Base-by-base conservation (phyloP, 2,888 invertebrate genomes). In the Hecatera dysodea region DNA sequence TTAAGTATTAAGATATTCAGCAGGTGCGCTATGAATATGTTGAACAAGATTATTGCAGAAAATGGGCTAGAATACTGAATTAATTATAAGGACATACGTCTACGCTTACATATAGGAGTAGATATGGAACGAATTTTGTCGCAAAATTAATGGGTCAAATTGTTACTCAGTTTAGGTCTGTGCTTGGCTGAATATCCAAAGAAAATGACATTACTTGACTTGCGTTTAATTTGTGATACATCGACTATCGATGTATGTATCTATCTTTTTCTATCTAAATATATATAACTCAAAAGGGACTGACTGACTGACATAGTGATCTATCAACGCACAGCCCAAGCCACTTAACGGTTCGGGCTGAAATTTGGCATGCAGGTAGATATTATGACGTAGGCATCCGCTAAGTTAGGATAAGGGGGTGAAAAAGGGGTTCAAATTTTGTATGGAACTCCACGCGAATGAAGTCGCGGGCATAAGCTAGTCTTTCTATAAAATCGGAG, bases 1-100 rank as follows among this genome's bases (percentile, higher is more conserved):
- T 52, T 52, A 52, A 52, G 24, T 52, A 52, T 52, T 33, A 19
- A 53, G 19, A 53, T 17, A 53, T 29, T 53, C 19, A 52, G 27
- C 27, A 52, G 52, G 52, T 52, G 52, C 27, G 27, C 27, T 27
- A 52, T 52, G 27, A 52, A 52, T 52, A 52, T 52, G 52, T 27
- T 52, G 27, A 52, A 27, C 27, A 52, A 52, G 52, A 52, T 52
- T 52, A 52, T 52, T 27, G 52, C 4, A 17, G 27, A 27, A 52
- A 27, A 52, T 52, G 52, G 27, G 52, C 9, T 27, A 19, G 27
- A 52, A 52, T 52, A 27, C 52, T 52, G 52, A 52, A 27, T 52
- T 52, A 9, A 52, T 52, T 27, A 52, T 27, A 27, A 52, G 52
- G 52, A 24, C 17, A 52, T 19, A 27, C 8, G 52, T 19, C 9